Conservation (phyloP, 2,113 vertebrate species). For the Anguilla japonica region DNA sequence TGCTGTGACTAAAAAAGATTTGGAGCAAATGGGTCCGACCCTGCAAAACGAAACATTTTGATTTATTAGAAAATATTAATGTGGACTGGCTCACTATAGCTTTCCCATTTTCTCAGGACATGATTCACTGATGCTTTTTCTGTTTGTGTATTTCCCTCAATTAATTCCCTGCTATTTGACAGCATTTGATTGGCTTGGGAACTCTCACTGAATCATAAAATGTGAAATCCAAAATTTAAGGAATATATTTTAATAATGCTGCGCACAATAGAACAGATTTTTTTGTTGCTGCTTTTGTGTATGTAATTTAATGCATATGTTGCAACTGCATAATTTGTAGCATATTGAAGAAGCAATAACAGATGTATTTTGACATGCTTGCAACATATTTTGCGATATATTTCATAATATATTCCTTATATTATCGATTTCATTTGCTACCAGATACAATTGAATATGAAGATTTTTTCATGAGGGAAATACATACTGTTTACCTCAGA, state of each 20-base stretch:
- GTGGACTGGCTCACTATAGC: background rate
- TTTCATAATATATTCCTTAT: background rate
- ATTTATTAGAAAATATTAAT: background rate
- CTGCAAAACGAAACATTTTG: background rate
- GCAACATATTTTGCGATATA: background rate
- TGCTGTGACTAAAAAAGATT: background rate
- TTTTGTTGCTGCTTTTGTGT: background rate
- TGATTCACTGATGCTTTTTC: background rate
- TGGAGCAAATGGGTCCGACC: background rate
- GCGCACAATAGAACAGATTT: background rate
- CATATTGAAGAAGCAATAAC: background rate
- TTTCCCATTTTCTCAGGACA: slow-evolving; percentile 7
- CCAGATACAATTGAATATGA: background rate
- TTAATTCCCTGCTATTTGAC: background rate
- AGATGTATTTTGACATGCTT: background rate
- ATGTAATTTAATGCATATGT: slow-evolving; percentile 2
- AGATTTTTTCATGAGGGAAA: background rate
- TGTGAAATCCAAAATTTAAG: background rate
- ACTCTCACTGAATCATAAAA: background rate
- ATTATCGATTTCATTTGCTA: background rate
- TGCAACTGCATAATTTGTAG: background rate
- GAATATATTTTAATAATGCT: background rate
- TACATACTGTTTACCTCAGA: background rate
- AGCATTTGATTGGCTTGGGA: background rate
- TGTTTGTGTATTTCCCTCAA: background rate